Conservation (phyloP, 2,888 invertebrate genomes). For the Cantharis flavilabris region DNA sequence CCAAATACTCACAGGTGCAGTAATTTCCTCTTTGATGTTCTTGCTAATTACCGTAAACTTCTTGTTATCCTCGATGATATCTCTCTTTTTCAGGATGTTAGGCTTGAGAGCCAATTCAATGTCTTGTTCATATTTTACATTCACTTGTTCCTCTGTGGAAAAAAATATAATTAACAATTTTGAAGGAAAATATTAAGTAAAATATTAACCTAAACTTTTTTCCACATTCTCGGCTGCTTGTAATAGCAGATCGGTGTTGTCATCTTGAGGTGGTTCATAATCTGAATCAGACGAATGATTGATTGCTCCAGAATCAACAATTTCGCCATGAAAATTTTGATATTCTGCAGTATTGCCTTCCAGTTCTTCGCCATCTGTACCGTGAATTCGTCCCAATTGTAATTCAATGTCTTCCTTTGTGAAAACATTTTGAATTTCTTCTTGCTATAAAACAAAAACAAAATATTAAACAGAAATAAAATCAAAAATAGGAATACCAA, state of each 20-base stretch:
- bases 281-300: constrained; percentile 51
- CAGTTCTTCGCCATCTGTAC: constrained; percentile 26
- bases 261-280: constrained; percentile 43
- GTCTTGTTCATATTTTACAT: constrained; percentile 43
- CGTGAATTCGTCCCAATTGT: constrained; percentile 51
- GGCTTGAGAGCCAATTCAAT: constrained; percentile 42
- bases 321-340: constrained; percentile 39
- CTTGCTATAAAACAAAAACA: background rate
- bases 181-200: constrained; percentile 12
- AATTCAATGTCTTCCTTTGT: constrained; percentile 53
- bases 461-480: background rate
- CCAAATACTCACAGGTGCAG: constrained; percentile 36
- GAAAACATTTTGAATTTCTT: background rate
- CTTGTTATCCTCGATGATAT: constrained; percentile 10
- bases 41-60: constrained; percentile 26
- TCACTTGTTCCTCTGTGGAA: constrained; percentile 12
- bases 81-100: constrained; percentile 47
- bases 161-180: background rate
- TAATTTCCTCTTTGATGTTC: constrained; percentile 42
- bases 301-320: constrained; percentile 46
- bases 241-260: constrained; percentile 36
- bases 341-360: constrained; percentile 31
- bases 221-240: constrained; percentile 44
- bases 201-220: constrained; percentile 34
- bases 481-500: background rate